Percentiles rank a stretch among this genome's conserved stretches.
Evolutionary conservation across 2,888 invertebrate genomes (phyloP).

Genomic region (Acrocyrtus sp.): DNA sequence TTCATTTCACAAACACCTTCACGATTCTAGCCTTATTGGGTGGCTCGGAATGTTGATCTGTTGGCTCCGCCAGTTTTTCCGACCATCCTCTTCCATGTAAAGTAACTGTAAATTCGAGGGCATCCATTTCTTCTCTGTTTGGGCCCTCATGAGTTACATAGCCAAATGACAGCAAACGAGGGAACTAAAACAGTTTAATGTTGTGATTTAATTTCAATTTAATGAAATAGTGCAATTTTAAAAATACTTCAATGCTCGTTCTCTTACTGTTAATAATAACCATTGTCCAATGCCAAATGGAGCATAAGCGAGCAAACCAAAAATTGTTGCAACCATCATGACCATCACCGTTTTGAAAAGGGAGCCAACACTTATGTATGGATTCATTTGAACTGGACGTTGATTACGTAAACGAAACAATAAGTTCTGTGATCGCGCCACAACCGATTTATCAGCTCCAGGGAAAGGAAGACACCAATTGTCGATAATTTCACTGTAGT

Average conservation of each 20-base stretch:
- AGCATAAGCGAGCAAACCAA: slow-evolving; percentile 72
- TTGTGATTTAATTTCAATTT: too few species aligned
- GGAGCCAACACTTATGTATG: slow-evolving; percentile 75
- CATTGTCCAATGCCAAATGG: slow-evolving; percentile 72
- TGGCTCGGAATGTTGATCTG: slow-evolving; percentile 70
- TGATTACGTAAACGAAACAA: slow-evolving; percentile 75
- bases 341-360: slow-evolving; percentile 69
- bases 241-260: too few species aligned
- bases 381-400: slow-evolving; percentile 81
- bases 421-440: slow-evolving; percentile 82
- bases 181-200: slow-evolving; percentile 73
- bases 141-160: slow-evolving; percentile 71
- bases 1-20: too few species aligned
- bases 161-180: slow-evolving; percentile 79
- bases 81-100: slow-evolving; percentile 77
- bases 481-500: slow-evolving; percentile 67
- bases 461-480: slow-evolving; percentile 66
- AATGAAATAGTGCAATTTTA: too few species aligned
- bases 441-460: slow-evolving; percentile 84
- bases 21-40: slow-evolving; percentile 76
- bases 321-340: slow-evolving; percentile 72
- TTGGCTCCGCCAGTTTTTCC: slow-evolving; percentile 71
- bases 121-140: slow-evolving; percentile 71
- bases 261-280: slow-evolving; percentile 74
- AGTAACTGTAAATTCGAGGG: slow-evolving; percentile 70